phyloP scores from a whole-genome alignment of 1,140 invertebrate genomes.

The Alviniconcha marisindica region DNA sequence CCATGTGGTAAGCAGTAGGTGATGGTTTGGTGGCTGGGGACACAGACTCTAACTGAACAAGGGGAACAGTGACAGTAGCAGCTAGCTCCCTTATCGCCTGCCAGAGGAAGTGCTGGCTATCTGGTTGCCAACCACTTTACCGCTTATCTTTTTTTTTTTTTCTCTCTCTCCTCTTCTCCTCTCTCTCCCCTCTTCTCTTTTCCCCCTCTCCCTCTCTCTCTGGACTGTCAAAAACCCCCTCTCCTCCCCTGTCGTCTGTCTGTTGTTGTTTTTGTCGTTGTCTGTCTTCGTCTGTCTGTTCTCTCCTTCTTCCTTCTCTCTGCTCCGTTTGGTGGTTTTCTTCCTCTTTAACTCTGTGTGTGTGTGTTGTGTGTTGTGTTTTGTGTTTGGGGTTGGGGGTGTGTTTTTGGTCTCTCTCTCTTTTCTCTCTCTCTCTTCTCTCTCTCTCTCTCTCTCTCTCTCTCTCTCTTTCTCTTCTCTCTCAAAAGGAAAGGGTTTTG shows the following conservation, averaged over 20 bases:
- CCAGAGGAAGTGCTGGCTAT: too few relatives aligned
- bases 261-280: slow-evolving; percentile 16
- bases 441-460: too few relatives aligned
- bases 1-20: too few relatives aligned
- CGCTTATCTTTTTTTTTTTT: neutral
- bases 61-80: neutral
- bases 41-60: too few relatives aligned
- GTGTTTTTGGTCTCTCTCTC: neutral
- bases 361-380: neutral
- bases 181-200: neutral
- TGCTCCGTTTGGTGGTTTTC: neutral
- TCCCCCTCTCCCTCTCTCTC: slow-evolving; percentile 16
- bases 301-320: neutral
- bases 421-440: neutral
- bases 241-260: neutral
- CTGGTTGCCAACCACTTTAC: neutral
- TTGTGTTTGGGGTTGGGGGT: neutral
- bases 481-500: neutral
- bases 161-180: neutral
- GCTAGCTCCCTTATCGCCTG: neutral
- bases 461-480: neutral
- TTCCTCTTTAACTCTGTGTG: neutral
- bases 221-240: neutral
- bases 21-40: too few relatives aligned
- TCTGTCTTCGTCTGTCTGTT: neutral